phyloP scores from a whole-genome alignment of 2,888 invertebrate species.

The Spisula subtruncata region DNA sequence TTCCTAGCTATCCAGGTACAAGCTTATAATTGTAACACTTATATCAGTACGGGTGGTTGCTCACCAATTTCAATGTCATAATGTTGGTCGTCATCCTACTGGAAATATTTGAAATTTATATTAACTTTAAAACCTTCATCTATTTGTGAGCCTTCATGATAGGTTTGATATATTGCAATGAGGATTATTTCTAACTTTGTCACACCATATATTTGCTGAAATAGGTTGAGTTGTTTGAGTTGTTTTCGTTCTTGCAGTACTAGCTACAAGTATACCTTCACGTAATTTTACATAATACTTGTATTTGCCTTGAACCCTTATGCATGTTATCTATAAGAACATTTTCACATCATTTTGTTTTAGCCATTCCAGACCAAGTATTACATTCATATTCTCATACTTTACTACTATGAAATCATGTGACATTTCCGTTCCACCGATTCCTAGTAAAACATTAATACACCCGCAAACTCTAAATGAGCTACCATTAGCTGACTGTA shows the following conservation, averaged over 20 bases:
- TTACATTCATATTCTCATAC: constrained; percentile 28
- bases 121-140: not conserved
- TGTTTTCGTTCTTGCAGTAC: not conserved
- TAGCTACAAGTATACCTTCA: not conserved
- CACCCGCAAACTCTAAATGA: not conserved
- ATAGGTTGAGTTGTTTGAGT: not conserved
- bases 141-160: not conserved
- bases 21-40: too few species aligned
- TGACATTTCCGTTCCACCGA: not conserved
- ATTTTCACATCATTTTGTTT: constrained; percentile 6
- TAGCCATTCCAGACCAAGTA: constrained; percentile 37
- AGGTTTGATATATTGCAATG: not conserved
- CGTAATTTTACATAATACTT: not conserved
- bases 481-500: not conserved
- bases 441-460: not conserved
- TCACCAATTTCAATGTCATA: too few species aligned
- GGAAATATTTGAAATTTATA: too few species aligned
- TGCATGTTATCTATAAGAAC: constrained; percentile 19
- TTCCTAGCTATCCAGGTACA: too few species aligned
- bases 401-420: not conserved
- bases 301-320: constrained; percentile 22
- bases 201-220: not conserved
- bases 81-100: too few species aligned
- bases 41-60: too few species aligned
- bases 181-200: not conserved